Conservation (phyloP, 2,797 vertebrate species). For the Champsocephalus esox region DNA sequence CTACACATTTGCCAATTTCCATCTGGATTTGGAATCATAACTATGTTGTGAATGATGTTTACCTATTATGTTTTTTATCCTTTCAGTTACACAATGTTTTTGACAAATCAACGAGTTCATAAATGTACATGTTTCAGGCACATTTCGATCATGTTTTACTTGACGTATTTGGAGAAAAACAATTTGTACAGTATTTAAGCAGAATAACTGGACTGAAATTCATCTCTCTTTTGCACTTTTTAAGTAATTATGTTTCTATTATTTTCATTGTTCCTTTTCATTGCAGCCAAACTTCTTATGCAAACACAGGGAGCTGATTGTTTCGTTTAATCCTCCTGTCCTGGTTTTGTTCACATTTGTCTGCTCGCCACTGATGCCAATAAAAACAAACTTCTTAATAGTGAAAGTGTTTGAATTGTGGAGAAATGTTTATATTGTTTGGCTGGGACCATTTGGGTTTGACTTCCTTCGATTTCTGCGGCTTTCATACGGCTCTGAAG, state of each 20-base stretch:
- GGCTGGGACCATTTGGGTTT: not conserved
- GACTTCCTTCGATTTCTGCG: not conserved
- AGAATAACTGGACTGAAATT: slow-evolving; percentile 33
- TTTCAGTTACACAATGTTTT: not conserved
- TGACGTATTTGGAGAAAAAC: slow-evolving; percentile 22
- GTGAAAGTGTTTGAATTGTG: slow-evolving; percentile 13
- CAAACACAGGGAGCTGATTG: slow-evolving; percentile 53
- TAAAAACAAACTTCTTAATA: slow-evolving; percentile 72
- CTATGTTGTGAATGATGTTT: not conserved
- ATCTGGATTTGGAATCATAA: not conserved
- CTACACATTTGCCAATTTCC: not conserved
- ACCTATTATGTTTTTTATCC: not conserved
- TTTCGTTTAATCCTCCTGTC: slow-evolving; percentile 33
- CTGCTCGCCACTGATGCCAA: slow-evolving; percentile 72
- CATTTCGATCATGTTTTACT: slow-evolving; percentile 32
- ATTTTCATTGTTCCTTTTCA: slow-evolving; percentile 23
- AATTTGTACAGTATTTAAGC: slow-evolving; percentile 67
- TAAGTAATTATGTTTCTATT: slow-evolving; percentile 40
- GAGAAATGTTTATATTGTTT: not conserved
- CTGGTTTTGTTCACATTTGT: slow-evolving; percentile 48
- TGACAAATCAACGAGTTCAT: not conserved
- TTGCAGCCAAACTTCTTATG: slow-evolving; percentile 63
- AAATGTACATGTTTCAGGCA: slow-evolving; percentile 42
- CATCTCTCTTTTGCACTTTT: slow-evolving; percentile 56
- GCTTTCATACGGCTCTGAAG: not conserved